phyloP scores from a whole-genome alignment of 92 coral and sea anemone genomes.

The Muricea muricata region DNA sequence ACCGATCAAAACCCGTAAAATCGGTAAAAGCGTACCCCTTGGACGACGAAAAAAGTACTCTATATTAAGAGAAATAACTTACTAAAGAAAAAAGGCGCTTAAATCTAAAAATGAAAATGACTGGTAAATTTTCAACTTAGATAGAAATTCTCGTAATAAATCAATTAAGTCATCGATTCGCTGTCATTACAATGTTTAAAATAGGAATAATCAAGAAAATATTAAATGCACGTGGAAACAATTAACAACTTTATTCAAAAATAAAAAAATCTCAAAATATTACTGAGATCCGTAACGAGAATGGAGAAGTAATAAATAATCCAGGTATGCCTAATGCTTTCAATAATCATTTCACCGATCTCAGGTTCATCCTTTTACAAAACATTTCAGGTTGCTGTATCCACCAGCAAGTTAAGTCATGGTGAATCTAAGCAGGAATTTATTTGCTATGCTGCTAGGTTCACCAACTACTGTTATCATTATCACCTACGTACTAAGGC shows the following conservation, averaged over 20 bases:
- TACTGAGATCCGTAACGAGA: too few species aligned
- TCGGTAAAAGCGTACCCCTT: not conserved
- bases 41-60: not conserved
- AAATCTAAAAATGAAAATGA: not conserved
- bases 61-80: not conserved
- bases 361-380: not conserved
- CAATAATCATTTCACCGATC: constrained; percentile 18
- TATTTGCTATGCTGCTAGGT: not conserved
- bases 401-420: too few species aligned
- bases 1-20: not conserved
- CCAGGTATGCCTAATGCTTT: not conserved
- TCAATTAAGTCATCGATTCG: constrained; percentile 5
- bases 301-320: not conserved
- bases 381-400: not conserved
- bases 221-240: too few species aligned
- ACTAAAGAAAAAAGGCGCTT: not conserved
- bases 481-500: not conserved
- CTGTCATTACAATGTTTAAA: not conserved
- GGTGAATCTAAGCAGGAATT: not conserved
- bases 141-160: constrained; percentile 18
- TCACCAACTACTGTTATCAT: not conserved
- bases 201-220: too few species aligned
- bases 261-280: too few species aligned
- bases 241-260: too few species aligned
- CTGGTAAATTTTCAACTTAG: constrained; percentile 13